Evolutionary conservation across 2,888 invertebrate species (phyloP), one percentile per base, ranked within the genome.

Genomic region (Agonopterix subpropinquella): DNA sequence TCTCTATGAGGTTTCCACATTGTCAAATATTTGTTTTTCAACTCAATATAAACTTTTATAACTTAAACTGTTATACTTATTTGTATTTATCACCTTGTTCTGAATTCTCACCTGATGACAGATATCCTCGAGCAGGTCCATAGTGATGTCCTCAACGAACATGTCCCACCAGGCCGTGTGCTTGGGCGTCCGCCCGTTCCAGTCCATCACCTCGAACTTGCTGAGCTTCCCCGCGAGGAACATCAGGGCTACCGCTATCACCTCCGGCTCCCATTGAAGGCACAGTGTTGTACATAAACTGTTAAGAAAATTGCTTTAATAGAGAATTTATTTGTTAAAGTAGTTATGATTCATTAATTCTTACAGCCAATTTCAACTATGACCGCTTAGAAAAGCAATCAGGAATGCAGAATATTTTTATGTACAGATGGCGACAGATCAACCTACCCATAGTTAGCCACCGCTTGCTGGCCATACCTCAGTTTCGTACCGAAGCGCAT

Each of bases 211-310:
- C 67, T 98, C 98, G 77, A 98, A 98, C 82, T 98, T 98, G 74
- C 96, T 97, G 15, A 99, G 89, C 73, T 98, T 98, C 47, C 98
- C 96, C 0, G 99, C 98, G 52, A 99, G 90, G 80, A 99, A 98
- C 92, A 99, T 97, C 9, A 99, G 89, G 0, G 99, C 98, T 7
- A 99, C 98, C 0, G 99, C 98, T 58, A 97, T 96, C 43, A 99
- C 97, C 85, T 99, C 99, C 0, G 99, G 98, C 78, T 99, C 99
- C 98, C 98, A 99, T 83, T 98, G 98, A 45, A 99, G 90, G 59
- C 96, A 96, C 44, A 99, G 90, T 1, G 98, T 98, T 3, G 99
- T 99, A 74, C 98, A 98, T 57, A 98, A 90, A 85, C 97, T 85
- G 70, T 28, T 28, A 7, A 5, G 5, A 28, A 28, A 28, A 1